Base-by-base conservation (phyloP, 2,888 invertebrate genomes). In the Netelia melanura region DNA sequence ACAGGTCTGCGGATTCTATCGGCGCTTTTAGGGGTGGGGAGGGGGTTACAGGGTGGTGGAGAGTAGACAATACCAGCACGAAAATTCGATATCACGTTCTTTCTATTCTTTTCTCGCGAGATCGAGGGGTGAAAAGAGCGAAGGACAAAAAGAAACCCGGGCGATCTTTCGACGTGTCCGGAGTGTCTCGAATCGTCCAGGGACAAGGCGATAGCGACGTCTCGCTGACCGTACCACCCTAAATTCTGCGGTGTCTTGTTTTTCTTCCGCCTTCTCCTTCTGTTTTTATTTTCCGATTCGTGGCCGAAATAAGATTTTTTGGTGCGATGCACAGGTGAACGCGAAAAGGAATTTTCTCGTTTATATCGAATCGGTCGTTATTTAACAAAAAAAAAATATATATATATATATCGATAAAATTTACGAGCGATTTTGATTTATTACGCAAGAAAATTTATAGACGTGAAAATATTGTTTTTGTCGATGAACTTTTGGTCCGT, bases 1-100 rank as follows among this genome's bases (percentile, higher is more conserved):
- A 86, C 86, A 83, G 84, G 70, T 64, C 78, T 80, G 70, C 82
- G 86, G 70, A 86, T 87, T 85, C 85, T 25, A 56, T 54, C 65
- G 61, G 56, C 61, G 64, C 79, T 61, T 38, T 48, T 21, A 48
- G 61, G 48, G 2, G 10, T 1, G 61, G 25, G 61, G 17, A 1
- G 38, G 48, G 48, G 48, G 48, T 9, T 17, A n/a, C 17, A 17
- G 61, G 48, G 2, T 38, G 61, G 25, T 30, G 9, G 52, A 64
- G 67, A 68, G 17, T 10, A 58, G 58, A 77, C 78, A 79, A 79
- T 79, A 62, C 38, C 70, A 21, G 23, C 61, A 71, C 62, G 71
- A 54, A 62, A 71, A 79, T 43, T 64, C 79, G 54, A 64, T 79
- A 79, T 79, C 79, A 71, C 79, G 79, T 79, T 62, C 71, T 23